Evolutionary conservation across 2,888 invertebrate species (phyloP), one percentile per base, ranked within the genome.

Genomic region (Luffia ferchaultella): DNA sequence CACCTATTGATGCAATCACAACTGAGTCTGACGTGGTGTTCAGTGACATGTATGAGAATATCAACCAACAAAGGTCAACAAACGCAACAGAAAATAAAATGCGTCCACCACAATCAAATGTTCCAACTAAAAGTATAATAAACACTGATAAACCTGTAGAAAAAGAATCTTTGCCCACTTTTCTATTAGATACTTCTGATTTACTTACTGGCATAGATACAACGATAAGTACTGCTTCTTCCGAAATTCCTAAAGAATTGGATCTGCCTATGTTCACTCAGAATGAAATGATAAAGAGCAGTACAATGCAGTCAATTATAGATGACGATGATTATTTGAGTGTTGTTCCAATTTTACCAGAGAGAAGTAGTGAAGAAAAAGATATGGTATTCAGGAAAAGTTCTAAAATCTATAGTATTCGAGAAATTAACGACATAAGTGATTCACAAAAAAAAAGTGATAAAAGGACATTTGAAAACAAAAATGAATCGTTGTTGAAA

Each of bases 361-460:
- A 70, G 51, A 63, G 58, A 48, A 50, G 53, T 20, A 42, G 43
- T 44, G 65, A 68, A 50, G 65, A 68, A 47, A 69, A 67, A 54
- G 63, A 63, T 58, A 60, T 64, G 48, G 52, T 66, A n/a, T 68
- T 67, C 49, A 66, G n/a, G n/a, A n/a, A 70, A 50, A 59, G 58
- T 47, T 66, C 64, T 52, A 71, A 68, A 57, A 72, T 64, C 68
- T 71, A 72, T 61, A 72, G 64, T 52, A 67, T 67, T 59, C 66
- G 70, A 64, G 70, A 71, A 57, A 59, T 77, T 53, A 83, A 82
- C 62, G 72, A 72, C 60, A 80, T 82, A 60, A 80, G 77, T 75
- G 77, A 78, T 72, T 74, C 73, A 49, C 71, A 70, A 66, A 78
- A 79, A 74, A 73, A 73, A 54, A 80, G 75, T 75, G 78, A 74